A percentile compares a stretch with the other conserved stretches of the same genome.
Evolutionary conservation across 1,140 invertebrate species (phyloP).

Genomic region (Aricia agestis): DNA sequence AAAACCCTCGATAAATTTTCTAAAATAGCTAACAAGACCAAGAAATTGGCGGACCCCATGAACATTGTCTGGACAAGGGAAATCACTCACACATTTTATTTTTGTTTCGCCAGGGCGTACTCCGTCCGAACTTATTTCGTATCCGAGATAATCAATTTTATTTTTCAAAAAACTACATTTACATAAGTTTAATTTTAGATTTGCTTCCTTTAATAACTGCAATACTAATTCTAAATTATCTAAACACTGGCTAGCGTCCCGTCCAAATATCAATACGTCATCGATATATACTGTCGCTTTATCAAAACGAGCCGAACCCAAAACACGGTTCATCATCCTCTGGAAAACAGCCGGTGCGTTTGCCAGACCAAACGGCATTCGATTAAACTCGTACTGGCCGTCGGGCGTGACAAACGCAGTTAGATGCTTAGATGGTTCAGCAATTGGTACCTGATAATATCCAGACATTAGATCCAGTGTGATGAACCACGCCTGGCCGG

Average conservation of each 20-base stretch:
- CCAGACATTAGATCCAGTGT: conserved; percentile 5
- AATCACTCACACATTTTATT: not conserved
- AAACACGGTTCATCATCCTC: not conserved
- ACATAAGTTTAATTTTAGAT: not conserved
- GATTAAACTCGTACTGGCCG: conserved; percentile 7
- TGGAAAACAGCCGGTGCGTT: conserved; percentile 4
- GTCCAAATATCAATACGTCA: not conserved
- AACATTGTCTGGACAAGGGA: not conserved
- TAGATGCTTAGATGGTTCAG: not conserved
- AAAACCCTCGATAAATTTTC: not conserved
- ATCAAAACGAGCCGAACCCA: not conserved
- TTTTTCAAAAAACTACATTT: not conserved
- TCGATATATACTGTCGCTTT: not conserved
- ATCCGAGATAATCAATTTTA: not conserved
- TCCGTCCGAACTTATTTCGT: not conserved
- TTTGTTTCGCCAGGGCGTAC: not conserved
- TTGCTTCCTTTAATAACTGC: not conserved
- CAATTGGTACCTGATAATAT: conserved; percentile 2
- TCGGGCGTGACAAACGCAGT: conserved; percentile 11
- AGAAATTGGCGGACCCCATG: not conserved
- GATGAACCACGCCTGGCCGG: not conserved
- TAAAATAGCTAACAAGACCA: not conserved
- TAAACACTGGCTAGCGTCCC: not conserved
- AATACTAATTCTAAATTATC: not conserved
- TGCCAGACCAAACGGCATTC: not conserved